These are phyloP conservation scores for Polylopha cassiicola DNA, from an alignment of 2,888 invertebrate genomes.

Conservation along the genomic window DNA sequence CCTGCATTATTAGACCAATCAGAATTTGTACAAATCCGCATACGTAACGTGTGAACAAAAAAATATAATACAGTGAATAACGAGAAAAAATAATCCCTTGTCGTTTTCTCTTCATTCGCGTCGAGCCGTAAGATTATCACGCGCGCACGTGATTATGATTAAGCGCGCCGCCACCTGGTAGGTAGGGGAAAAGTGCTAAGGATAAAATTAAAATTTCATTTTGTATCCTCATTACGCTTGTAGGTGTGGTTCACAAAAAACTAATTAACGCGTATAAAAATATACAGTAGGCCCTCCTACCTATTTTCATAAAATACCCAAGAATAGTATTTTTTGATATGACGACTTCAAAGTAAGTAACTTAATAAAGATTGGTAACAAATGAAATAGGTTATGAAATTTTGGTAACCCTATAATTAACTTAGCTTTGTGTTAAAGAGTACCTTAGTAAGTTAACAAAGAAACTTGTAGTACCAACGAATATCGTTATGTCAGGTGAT, in stretches of 20 bases:
- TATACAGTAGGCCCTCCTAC: not conserved
- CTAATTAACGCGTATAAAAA: conserved; percentile 22
- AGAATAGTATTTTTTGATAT: too few relatives aligned
- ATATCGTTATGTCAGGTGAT: too few relatives aligned
- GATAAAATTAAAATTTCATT: conserved; percentile 61
- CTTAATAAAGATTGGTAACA: too few relatives aligned
- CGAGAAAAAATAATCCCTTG: conserved; percentile 50
- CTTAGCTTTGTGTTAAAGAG: too few relatives aligned
- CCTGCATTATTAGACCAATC: too few relatives aligned
- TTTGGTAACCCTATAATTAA: too few relatives aligned
- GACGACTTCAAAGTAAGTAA: too few relatives aligned
- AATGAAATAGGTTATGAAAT: too few relatives aligned
- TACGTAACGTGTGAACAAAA: conserved; percentile 36
- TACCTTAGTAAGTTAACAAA: too few relatives aligned
- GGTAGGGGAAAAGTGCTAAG: conserved; percentile 39
- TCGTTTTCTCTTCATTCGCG: conserved; percentile 54
- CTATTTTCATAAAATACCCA: too few relatives aligned
- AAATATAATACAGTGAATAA: conserved; percentile 44
- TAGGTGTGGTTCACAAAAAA: conserved; percentile 34
- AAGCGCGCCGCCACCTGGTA: conserved; percentile 46
- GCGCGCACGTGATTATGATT: conserved; percentile 59
- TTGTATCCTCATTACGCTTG: conserved; percentile 44
- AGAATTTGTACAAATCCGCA: conserved; percentile 15
- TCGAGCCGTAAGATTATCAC: conserved; percentile 54
- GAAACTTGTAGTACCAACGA: too few relatives aligned